Percentiles rank a stretch among this genome's conserved stretches.
phyloP scores from a whole-genome alignment of 2,888 invertebrate species.

The Ypsolopha sequella region DNA sequence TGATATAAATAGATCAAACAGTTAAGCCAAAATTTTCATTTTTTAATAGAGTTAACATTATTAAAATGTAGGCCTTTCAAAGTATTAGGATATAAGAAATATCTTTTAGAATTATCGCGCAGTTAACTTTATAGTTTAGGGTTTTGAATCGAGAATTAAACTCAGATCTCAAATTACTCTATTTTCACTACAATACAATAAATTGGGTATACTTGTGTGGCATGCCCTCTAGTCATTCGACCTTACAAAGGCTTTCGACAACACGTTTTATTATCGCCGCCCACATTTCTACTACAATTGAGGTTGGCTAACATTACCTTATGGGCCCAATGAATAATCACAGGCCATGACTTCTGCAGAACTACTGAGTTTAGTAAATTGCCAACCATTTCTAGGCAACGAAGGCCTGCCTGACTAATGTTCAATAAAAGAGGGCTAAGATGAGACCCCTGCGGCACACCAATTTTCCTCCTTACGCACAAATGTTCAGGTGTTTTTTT shows the following conservation, averaged over 20 bases:
- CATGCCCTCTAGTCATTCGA: slow-evolving; percentile 1
- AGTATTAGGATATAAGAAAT: too few species aligned
- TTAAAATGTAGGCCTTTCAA: too few species aligned
- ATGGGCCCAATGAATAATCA: slow-evolving; percentile 3
- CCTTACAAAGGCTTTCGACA: slow-evolving; percentile 3
- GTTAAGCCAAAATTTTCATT: too few species aligned
- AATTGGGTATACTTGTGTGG: slow-evolving; percentile 3
- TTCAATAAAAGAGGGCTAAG: background rate
- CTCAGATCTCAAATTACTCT: too few species aligned
- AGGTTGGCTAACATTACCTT: slow-evolving; percentile 2
- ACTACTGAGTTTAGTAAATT: slow-evolving; percentile 1
- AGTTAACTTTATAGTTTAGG: too few species aligned
- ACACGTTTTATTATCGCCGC: slow-evolving; percentile 3
- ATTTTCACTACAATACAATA: background rate
- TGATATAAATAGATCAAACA: too few species aligned
- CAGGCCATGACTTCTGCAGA: background rate
- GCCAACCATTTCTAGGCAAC: background rate
- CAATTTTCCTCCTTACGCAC: background rate
- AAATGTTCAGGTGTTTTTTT: too few species aligned
- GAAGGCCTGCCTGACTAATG: too few species aligned
- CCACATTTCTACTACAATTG: slow-evolving; percentile 3
- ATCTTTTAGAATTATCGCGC: too few species aligned
- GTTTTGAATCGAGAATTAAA: too few species aligned
- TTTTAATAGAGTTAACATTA: too few species aligned
- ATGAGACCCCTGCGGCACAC: background rate